Percentiles rank a stretch among this genome's conserved stretches.
These are phyloP conservation scores for Procavia capensis DNA, from an alignment of 2,113 vertebrate genomes.

Conservation along the genomic window DNA sequence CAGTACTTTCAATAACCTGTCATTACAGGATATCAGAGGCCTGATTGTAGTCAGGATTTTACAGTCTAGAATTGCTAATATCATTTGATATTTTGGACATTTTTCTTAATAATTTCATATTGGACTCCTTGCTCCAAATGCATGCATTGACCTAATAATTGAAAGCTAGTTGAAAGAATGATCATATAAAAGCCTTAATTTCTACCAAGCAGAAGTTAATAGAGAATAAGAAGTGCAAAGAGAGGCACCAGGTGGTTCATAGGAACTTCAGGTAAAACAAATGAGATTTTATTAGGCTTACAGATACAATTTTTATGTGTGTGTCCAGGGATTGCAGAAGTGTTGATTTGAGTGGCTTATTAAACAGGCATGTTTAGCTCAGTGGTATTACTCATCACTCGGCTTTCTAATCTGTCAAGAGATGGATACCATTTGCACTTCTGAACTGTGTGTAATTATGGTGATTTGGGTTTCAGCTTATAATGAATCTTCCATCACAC, in stretches of 20 bases:
- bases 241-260: constrained; percentile 68
- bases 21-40: background rate
- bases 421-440: constrained; percentile 64
- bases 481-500: constrained; percentile 64
- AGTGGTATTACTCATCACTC: constrained; percentile 67
- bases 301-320: constrained; percentile 69
- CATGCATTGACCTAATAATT: constrained; percentile 59
- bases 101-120: constrained; percentile 38
- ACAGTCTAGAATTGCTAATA: constrained; percentile 52
- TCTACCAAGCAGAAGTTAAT: constrained; percentile 65
- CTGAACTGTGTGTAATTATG: constrained; percentile 74
- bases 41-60: constrained; percentile 49
- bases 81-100: constrained; percentile 44
- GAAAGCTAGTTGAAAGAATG: constrained; percentile 58
- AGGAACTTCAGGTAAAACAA: constrained; percentile 76
- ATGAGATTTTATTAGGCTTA: constrained; percentile 77
- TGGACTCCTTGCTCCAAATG: constrained; percentile 30
- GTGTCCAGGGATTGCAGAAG: constrained; percentile 64
- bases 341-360: constrained; percentile 74
- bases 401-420: constrained; percentile 74
- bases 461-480: constrained; percentile 49
- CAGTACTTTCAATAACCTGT: constrained; percentile 2
- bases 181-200: constrained; percentile 67
- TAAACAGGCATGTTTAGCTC: constrained; percentile 71
- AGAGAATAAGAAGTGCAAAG: constrained; percentile 58